phyloP scores from a whole-genome alignment of 1,140 invertebrate species.

The Drosophila lacteicornis region DNA sequence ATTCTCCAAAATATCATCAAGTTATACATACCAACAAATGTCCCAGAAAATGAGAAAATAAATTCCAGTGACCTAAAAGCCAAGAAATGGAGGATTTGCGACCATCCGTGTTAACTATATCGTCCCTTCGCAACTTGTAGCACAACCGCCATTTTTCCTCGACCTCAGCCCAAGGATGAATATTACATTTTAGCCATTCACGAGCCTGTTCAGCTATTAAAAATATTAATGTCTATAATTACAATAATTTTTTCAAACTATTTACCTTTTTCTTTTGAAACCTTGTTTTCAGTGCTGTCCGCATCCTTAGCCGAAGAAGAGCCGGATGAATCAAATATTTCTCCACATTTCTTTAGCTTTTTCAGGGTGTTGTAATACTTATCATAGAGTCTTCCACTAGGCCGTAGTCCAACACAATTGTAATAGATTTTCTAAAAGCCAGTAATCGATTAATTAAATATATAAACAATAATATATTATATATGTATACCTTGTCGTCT shows the following conservation, averaged over 20 bases:
- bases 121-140: constrained; percentile 1
- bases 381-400: constrained; percentile 6
- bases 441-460: not conserved
- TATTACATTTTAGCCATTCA: not conserved
- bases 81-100: not conserved
- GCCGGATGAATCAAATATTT: not conserved
- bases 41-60: not conserved
- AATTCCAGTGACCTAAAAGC: not conserved
- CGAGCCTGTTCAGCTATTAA: not conserved
- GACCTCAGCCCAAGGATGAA: constrained; percentile 3
- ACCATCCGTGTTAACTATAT: not conserved
- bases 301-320: not conserved
- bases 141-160: not conserved
- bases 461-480: no score
- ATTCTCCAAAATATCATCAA: not conserved
- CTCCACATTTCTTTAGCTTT: constrained; percentile 2
- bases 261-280: constrained; percentile 5
- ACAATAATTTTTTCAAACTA: not conserved
- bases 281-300: not conserved
- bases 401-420: not conserved
- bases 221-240: not conserved
- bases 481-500: constrained; percentile 3
- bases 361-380: constrained; percentile 11
- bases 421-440: constrained; percentile 5
- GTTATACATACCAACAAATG: not conserved